Evolutionary conservation across 2,113 vertebrate species (phyloP), one percentile per base, ranked within the genome.

Genomic region (Tonatia bakeri): DNA sequence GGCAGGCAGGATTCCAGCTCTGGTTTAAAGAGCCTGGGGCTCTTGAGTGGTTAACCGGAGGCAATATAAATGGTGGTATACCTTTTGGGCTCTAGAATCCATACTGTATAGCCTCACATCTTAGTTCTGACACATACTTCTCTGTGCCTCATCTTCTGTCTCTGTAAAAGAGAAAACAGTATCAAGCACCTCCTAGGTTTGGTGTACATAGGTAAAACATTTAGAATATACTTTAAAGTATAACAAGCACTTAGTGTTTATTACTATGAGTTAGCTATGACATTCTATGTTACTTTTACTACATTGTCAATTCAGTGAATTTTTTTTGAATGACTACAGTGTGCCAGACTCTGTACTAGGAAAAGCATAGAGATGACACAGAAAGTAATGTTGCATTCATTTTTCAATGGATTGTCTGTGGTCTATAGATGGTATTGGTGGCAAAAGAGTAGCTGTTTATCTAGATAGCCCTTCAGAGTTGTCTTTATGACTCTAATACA

Each of bases 31-130:
- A 65, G 64, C 26, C 22, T 43, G 10, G 33, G 9, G 40, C 15
- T 52, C 69, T 87, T 92, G 81, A 20, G 73, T 95, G 50, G 77
- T 90, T 90, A n/a, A 45, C 26, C 15, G 6, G 50, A 75, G 33
- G 15, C 69, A 79, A 36, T 80, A 13, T 33, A 50, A 11, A 15
- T 38, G 24, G 38, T 85, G n/a, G 7, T 80, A 61, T 20, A 73
- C 70, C n/a, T 73, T 96, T 94, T 92, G 17, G 70, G 47, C 12
- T 73, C 72, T 88, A 88, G 59, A 81, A 94, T 31, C 40, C 54
- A 83, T 80, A 80, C 65, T 94, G 4, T 65, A 65, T 94, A 36
- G 4, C 73, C 47, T 93, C 67, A 91, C 80, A 81, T 87, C 43
- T 36, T 11, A 17, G 20, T 45, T 91, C 61, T 88, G n/a, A 40